Evolutionary conservation across 1,140 invertebrate species (phyloP).

Genomic region (Brachionus rotundiformis): DNA sequence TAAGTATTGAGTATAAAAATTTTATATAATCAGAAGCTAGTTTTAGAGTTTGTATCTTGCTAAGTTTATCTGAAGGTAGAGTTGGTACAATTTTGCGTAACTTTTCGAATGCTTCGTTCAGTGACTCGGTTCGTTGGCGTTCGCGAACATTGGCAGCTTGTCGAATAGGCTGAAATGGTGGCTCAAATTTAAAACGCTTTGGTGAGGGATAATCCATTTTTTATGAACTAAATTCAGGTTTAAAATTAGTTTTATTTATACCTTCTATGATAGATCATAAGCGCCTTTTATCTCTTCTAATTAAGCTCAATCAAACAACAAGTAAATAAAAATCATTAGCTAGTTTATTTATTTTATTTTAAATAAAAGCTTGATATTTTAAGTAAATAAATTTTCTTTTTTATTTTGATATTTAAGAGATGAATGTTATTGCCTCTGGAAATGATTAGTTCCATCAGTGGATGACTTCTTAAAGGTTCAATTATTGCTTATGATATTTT

Average conservation of each 20-base stretch:
- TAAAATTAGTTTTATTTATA: slow-evolving; percentile 8
- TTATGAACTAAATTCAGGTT: neutral
- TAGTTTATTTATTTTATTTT: slow-evolving; percentile 21
- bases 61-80: slow-evolving; percentile 53
- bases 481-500: neutral
- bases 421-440: slow-evolving; percentile 25
- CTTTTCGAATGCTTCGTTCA: slow-evolving; percentile 53
- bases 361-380: slow-evolving; percentile 16
- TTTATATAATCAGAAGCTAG: slow-evolving; percentile 53
- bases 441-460: neutral
- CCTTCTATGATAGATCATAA: neutral
- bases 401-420: slow-evolving; percentile 22
- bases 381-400: slow-evolving; percentile 6
- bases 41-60: slow-evolving; percentile 53
- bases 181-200: neutral
- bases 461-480: neutral
- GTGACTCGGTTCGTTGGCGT: slow-evolving; percentile 46
- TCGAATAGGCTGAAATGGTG: neutral
- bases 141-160: slow-evolving; percentile 46
- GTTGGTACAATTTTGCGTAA: slow-evolving; percentile 51
- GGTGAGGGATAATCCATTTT: neutral
- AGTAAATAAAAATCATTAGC: slow-evolving; percentile 27
- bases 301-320: slow-evolving; percentile 38
- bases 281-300: slow-evolving; percentile 34
- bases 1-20: slow-evolving; percentile 51